Evolutionary conservation across 2,888 invertebrate genomes (phyloP), one percentile per base, ranked within the genome.

Genomic region (Napeogenes sylphis): DNA sequence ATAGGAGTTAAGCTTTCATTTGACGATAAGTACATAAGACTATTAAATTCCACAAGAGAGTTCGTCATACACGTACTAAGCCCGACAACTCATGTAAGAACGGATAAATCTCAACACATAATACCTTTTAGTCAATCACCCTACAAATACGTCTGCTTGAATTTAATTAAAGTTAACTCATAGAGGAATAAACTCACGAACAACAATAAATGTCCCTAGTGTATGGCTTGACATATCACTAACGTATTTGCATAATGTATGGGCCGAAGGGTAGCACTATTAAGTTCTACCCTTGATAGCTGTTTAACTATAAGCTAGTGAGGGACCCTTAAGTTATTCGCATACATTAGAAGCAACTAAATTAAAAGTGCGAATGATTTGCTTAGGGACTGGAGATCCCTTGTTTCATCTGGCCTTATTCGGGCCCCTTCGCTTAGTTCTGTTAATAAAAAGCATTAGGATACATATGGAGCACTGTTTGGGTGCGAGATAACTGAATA

Each of bases 151-250:
- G 82, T 76, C 77, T 77, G 82, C 85, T 86, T 79, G 81, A 87
- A 90, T 90, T 90, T 90, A 90, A 90, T 90, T 90, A 90, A 90
- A 90, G 84, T 84, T 87, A 87, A 89, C 88, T 89, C 85, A 84
- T 89, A 87, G 84, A 88, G 84, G 87, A 86, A 86, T 88, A 86
- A 84, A 87, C 86, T 83, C 81, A 82, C 79, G 82, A 83, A 85
- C 84, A 84, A 89, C 87, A 88, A 88, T 90, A 88, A 87, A 87
- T 84, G 83, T 88, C 90, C 90, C 90, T 79, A 86, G 90, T 86
- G 90, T 84, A 84, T 81, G 71, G 79, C 75, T 84, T 85, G 87
- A 89, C 90, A 85, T 90, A 90, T 90, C 90, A 88, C 89, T 87
- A 82, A 79, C 85, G 82, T 79, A 90, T 90, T 90, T 90, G 89